Conservation (phyloP, 2,113 vertebrate species). For the Odobenus rosmarus region DNA sequence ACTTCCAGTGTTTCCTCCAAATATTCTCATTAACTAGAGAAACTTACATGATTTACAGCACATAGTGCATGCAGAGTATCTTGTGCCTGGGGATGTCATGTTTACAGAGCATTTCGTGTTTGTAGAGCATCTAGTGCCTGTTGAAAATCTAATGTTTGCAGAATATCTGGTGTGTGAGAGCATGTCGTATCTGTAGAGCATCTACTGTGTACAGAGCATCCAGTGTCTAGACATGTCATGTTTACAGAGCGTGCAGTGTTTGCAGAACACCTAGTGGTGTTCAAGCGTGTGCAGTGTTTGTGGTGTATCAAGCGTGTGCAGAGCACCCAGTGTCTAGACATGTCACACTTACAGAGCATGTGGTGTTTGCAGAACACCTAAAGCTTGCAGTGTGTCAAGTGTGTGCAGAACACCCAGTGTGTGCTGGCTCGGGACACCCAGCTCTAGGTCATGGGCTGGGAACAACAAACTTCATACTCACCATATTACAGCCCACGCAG, state of each 20-base stretch:
- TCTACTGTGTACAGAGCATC: neutral
- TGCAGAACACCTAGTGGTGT: neutral
- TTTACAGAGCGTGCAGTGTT: neutral
- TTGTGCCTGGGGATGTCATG: too few relatives aligned
- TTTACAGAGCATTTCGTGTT: neutral
- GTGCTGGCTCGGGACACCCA: too few relatives aligned
- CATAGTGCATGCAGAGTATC: neutral
- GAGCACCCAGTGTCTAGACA: neutral
- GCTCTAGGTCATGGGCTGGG: rapidly evolving
- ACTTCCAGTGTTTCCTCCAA: neutral
- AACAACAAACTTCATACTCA: conserved; percentile 76
- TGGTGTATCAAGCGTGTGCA: too few relatives aligned
- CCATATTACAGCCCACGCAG: conserved; percentile 94
- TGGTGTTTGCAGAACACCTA: neutral
- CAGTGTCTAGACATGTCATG: too few relatives aligned
- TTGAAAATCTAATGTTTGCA: neutral
- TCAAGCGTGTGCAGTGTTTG: too few relatives aligned
- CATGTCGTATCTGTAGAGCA: neutral
- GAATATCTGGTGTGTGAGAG: neutral
- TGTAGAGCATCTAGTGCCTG: neutral
- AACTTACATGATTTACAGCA: neutral
- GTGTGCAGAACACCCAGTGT: too few relatives aligned
- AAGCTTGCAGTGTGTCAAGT: too few relatives aligned
- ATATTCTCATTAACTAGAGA: neutral
- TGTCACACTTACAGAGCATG: neutral